Evolutionary conservation across 2,888 invertebrate species (phyloP), one percentile per base, ranked within the genome.

Genomic region (Plemyria rubiginata): DNA sequence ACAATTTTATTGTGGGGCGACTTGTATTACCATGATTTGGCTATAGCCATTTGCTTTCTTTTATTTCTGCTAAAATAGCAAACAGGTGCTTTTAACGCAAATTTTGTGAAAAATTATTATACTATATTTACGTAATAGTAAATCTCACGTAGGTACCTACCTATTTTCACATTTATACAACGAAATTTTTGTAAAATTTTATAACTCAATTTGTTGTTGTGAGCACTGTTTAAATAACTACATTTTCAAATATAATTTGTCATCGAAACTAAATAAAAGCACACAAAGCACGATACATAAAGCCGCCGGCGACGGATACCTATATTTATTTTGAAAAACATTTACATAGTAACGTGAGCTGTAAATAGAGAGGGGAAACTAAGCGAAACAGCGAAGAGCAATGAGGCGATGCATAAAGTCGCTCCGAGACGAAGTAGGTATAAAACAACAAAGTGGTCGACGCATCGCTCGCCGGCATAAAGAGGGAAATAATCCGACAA

Each of bases 381-480:
- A 84, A 90, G 87, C 89, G 86, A 88, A 90, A 89, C 88, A 85
- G 81, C 87, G 84, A 85, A 86, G 87, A 87, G 91, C 89, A 90
- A 91, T 90, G 91, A 89, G 88, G 86, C 91, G 88, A 84, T 85
- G 88, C 88, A 88, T 86, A 88, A 88, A 89, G 89, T 87, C 85
- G 85, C 87, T 86, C 69, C 83, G 86, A 86, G 88, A 87, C 89
- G 36, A 38, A 38, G 36, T 80, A 83, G 87, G 86, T 88, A 91
- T 91, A 92, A 90, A 92, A 92, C 91, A 91, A 92, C 92, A 90
- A 90, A 92, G 90, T 89, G 89, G 88, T 88, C 84, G 88, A 86
- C 86, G 87, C 87, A 90, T 87, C 83, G 82, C 84, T 85, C 82
- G 81, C 79, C 80, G 79, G 80, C 83, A 84, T 86, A 84, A 88